phyloP scores from a whole-genome alignment of 2,888 invertebrate genomes.

The Caenorhabditis drosophilae region DNA sequence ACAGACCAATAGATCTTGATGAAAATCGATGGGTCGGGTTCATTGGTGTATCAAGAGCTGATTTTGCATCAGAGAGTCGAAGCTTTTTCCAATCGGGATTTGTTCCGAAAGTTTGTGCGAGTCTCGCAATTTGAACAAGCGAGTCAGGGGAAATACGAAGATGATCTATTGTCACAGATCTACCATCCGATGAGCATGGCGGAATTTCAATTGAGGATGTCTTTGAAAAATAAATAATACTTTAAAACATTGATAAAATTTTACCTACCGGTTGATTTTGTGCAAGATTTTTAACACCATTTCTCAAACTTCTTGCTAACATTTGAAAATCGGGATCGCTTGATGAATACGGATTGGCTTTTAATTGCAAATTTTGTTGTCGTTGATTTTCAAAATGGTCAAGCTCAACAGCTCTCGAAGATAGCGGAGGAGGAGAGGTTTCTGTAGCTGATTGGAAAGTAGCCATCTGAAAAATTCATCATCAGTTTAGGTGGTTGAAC shows the following conservation, averaged over 20 bases:
- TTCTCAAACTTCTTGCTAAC: constrained; percentile 32
- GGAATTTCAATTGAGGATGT: constrained; percentile 12
- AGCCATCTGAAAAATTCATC: too few relatives aligned
- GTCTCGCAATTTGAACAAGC: constrained; percentile 34
- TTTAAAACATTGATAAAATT: too few relatives aligned
- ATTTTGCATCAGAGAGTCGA: constrained; percentile 27
- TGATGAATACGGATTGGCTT: background rate
- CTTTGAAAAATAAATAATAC: constrained; percentile 17
- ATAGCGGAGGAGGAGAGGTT: too few relatives aligned
- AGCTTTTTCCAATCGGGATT: constrained; percentile 38
- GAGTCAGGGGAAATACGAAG: constrained; percentile 35
- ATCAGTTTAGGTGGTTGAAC: constrained; percentile 2
- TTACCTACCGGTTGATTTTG: too few relatives aligned
- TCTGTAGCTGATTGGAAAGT: too few relatives aligned
- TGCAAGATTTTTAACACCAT: too few relatives aligned
- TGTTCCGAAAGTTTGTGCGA: constrained; percentile 36
- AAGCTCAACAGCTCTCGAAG: too few relatives aligned
- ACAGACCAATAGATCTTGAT: constrained; percentile 33
- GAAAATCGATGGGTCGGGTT: constrained; percentile 32
- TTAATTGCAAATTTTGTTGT: too few relatives aligned
- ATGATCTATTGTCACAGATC: constrained; percentile 40
- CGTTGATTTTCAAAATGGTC: too few relatives aligned
- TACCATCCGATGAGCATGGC: constrained; percentile 36
- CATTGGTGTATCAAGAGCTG: constrained; percentile 25
- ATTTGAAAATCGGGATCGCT: constrained; percentile 36